Conservation (phyloP, 2,888 invertebrate species). For the Diarsia rubi region DNA sequence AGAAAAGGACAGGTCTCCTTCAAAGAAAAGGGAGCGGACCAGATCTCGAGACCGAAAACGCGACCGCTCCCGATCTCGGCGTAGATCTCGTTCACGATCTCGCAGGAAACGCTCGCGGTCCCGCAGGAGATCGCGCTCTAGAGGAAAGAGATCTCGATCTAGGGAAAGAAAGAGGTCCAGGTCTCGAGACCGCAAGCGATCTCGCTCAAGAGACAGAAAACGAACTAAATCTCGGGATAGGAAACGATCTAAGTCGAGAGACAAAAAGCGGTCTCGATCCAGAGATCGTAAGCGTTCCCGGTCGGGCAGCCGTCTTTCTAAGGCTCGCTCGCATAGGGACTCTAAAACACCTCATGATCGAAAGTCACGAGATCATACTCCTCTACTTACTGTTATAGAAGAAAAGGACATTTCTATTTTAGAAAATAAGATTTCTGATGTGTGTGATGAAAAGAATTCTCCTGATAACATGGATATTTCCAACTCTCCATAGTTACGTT, state of each 20-base stretch:
- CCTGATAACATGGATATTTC: constrained; percentile 95
- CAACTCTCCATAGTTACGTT: constrained; percentile 92
- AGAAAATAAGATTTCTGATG: constrained; percentile 77
- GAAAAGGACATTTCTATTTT: constrained; percentile 75
- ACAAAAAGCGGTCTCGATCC: constrained; percentile 85
- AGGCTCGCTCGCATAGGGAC: constrained; percentile 84
- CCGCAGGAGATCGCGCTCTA: constrained; percentile 81
- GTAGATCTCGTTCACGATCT: constrained; percentile 91
- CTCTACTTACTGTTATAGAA: constrained; percentile 77
- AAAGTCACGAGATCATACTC: constrained; percentile 84
- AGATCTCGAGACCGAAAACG: constrained; percentile 86
- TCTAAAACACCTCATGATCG: constrained; percentile 85
- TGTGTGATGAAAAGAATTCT: constrained; percentile 91
- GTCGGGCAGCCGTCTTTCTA: constrained; percentile 83
- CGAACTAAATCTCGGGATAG: constrained; percentile 86
- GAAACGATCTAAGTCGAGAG: constrained; percentile 87
- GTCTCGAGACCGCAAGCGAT: constrained; percentile 91
- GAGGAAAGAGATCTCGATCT: constrained; percentile 86
- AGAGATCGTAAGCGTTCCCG: constrained; percentile 86
- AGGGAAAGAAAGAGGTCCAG: constrained; percentile 91
- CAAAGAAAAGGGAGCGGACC: constrained; percentile 87
- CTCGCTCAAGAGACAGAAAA: constrained; percentile 89
- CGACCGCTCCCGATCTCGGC: constrained; percentile 91
- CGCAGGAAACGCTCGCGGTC: constrained; percentile 88
- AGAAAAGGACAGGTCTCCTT: constrained; percentile 80